Evolutionary conservation across 2,888 invertebrate genomes (phyloP).

Genomic region (Phytoseiulus persimilis): DNA sequence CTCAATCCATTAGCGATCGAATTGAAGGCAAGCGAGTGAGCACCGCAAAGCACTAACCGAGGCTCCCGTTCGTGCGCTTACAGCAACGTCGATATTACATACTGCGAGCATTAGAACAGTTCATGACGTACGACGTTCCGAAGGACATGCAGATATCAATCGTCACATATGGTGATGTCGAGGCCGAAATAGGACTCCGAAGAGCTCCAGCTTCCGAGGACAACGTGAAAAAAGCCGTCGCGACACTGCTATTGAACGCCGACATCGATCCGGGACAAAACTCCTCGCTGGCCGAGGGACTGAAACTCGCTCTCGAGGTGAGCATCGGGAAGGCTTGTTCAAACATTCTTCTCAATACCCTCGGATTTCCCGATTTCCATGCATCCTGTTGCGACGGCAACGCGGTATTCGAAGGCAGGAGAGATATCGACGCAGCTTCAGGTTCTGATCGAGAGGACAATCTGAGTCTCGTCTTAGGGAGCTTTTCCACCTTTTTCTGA

Average conservation of each 20-base stretch:
- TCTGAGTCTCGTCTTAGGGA: too few relatives aligned
- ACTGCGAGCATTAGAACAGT: slow-evolving; percentile 28
- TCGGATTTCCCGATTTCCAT: too few relatives aligned
- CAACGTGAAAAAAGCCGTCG: slow-evolving; percentile 23
- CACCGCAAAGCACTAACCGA: not conserved
- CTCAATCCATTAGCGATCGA: slow-evolving; percentile 12
- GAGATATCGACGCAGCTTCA: too few relatives aligned
- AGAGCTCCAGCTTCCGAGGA: slow-evolving; percentile 24
- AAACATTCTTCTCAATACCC: too few relatives aligned
- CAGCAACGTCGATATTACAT: slow-evolving; percentile 35
- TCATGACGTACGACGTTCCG: slow-evolving; percentile 14
- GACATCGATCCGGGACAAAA: slow-evolving; percentile 15
- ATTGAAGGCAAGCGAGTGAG: not conserved
- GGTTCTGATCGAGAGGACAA: too few relatives aligned
- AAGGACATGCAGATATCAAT: slow-evolving; percentile 33
- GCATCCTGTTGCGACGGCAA: too few relatives aligned
- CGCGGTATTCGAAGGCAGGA: too few relatives aligned
- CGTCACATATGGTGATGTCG: slow-evolving; percentile 17
- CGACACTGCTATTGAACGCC: slow-evolving; percentile 23
- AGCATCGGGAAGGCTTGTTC: not conserved
- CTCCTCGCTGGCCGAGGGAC: slow-evolving; percentile 9
- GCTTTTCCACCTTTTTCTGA: too few relatives aligned
- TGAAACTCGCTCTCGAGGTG: not conserved
- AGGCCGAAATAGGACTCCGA: slow-evolving; percentile 7
- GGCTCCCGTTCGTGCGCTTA: not conserved